These are phyloP conservation scores for Sympetrum striolatum DNA, from an alignment of 2,888 invertebrate species.

Conservation along the genomic window DNA sequence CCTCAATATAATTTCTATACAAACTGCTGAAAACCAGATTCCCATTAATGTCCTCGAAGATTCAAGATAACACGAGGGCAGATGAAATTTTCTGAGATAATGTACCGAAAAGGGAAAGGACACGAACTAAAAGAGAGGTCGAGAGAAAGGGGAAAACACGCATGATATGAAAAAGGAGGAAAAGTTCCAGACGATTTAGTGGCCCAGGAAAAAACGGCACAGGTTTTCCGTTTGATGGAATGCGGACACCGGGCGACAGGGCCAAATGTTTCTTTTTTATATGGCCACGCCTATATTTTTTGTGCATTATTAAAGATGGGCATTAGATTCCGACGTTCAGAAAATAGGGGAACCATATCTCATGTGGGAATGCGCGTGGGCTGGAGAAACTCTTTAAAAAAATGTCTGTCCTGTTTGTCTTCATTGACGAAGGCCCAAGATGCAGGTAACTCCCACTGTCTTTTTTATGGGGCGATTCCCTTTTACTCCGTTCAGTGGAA, in stretches of 20 bases:
- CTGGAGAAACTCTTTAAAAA: background rate
- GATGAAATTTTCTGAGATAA: no score
- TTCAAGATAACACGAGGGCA: no score
- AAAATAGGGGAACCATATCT: constrained; percentile 1
- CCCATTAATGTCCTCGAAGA: no score
- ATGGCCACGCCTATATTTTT: constrained; percentile 3
- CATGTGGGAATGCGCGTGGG: background rate
- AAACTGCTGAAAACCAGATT: no score
- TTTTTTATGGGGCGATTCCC: background rate
- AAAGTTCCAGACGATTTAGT: background rate
- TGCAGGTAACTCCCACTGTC: background rate
- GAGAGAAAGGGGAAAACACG: background rate
- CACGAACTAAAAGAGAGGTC: background rate
- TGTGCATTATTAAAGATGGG: background rate
- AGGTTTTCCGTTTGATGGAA: constrained; percentile 1
- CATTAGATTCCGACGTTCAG: constrained; percentile 37
- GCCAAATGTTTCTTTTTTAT: background rate
- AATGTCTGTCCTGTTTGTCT: no score
- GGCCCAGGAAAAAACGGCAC: background rate
- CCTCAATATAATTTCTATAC: no score
- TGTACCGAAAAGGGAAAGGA: background rate
- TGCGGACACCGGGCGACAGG: constrained; percentile 15
- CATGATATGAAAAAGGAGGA: background rate
- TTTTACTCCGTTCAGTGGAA: background rate
- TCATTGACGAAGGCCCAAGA: background rate